Base-by-base conservation (phyloP, 2,113 vertebrate species). In the Leiothrix lutea region DNA sequence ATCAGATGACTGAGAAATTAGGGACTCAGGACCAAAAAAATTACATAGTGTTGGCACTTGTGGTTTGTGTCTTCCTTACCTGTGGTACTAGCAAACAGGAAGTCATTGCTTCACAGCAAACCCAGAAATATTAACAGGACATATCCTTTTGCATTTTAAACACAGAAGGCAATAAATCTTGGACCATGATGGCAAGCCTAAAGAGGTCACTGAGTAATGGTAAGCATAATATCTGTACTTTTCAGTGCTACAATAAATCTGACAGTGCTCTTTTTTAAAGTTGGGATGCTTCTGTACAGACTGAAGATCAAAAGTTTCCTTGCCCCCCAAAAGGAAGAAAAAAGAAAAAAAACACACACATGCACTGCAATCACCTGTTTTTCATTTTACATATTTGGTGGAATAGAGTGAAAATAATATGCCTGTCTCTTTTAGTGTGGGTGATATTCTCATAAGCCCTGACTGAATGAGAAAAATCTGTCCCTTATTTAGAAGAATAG, bases 21-120 rank as follows among this genome's bases (percentile, higher is more conserved):
- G 97, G 97, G 97, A 97, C 97, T 97, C 95, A 57, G 84, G 96
- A 97, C 93, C 84, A 96, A 97, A 97, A 98, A 98, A 98, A 98
- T 98, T 97, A 98, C 97, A 98, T 92, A 92, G 96, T 97, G 97
- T 97, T 98, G 98, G 97, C 97, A 98, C 97, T 98, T 98, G 97
- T 98, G 97, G 97, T 98, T 98, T 98, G 98, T 97, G 96, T 98
- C 97, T 98, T 98, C 97, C 98, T 98, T 98, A 98, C 98, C 97
- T 97, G 96, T 97, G 95, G 89, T 96, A 94, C 94, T 5, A 36
- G 95, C 95, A 97, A 98, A 98, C 97, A 98, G 98, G 98, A 98
- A 98, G 98, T 97, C 97, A 97, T 96, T 96, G 96, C 96, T 97
- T 96, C 82, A 35, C 93, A 94, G 94, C 93, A 44, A 88, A 91